Base-by-base conservation (phyloP, 2,113 vertebrate species). In the Albula goreensis region DNA sequence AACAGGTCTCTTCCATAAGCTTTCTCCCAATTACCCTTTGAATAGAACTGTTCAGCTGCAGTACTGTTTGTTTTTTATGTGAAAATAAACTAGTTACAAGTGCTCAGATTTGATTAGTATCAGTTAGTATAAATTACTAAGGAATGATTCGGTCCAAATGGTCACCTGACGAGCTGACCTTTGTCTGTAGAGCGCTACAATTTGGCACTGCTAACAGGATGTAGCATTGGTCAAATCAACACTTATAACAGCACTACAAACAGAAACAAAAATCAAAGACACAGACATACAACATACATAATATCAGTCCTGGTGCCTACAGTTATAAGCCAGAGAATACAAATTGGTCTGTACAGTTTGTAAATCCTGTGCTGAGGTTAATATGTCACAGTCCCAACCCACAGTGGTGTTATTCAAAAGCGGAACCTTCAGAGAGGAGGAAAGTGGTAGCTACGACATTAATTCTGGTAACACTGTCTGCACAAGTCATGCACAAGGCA, bases 401-500 rank as follows among this genome's bases (percentile, higher is more conserved):
- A 66, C 17, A 22, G 60, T 19, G 17, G 60, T 66, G 19, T 19
- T 19, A 66, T 9, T 5, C 60, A 66, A 22, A 41, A 41, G 31
- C 31, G 31, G 31, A 41, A 41, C 1, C 31, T 41, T 41, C 31
- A 41, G 31, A 41, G 31, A 41, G 31, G 17, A 19, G 4, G 8
- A 66, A 22, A 3, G 15, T 66, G 41, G 25, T 7, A 78, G 74
- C 74, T 10, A 15, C 9, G 12, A 49, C 48, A 0, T 11, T 79
- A 50, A 1, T 2, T 1, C 12, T 31, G 52, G 83, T 83, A 89
- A 81, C 85, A 80, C 79, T 56, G 50, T 87, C 78, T 82, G 50
- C 83, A 50, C 63, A 78, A 83, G 25, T n/a, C 31, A 41, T 41
- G 31, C n/a, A n/a, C 86, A 89, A 87, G 87, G 88, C 87, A 89